Conservation (phyloP, 1,140 invertebrate species). For the Pseudomyrmex flavicornis region DNA sequence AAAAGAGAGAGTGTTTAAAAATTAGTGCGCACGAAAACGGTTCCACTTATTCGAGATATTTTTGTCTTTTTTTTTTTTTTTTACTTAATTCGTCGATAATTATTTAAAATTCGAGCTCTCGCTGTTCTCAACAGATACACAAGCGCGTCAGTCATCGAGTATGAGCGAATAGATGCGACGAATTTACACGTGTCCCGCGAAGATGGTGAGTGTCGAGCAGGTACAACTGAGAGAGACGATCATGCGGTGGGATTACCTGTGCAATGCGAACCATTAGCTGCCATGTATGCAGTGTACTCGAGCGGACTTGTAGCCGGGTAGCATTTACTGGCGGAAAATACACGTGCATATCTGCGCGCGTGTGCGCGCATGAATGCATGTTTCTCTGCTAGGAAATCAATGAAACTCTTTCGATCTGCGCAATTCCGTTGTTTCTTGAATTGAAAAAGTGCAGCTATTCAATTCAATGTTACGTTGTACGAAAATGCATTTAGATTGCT, state of each 20-base stretch:
- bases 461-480: no score
- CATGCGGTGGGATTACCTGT: conserved; percentile 74
- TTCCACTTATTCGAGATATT: conserved; percentile 3
- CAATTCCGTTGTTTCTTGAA: background rate
- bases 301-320: conserved; percentile 70
- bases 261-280: conserved; percentile 74
- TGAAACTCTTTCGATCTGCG: conserved; percentile 17
- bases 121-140: background rate
- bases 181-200: conserved; percentile 71
- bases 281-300: conserved; percentile 76
- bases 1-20: conserved; percentile 3
- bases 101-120: background rate
- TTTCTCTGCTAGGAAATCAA: background rate
- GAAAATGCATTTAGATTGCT: no score
- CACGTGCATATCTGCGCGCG: conserved; percentile 34
- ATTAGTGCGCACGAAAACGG: background rate
- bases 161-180: conserved; percentile 53
- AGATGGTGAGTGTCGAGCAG: conserved; percentile 67
- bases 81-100: background rate
- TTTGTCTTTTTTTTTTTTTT: background rate
- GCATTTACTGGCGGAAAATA: conserved; percentile 56
- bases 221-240: conserved; percentile 66
- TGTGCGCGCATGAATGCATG: background rate
- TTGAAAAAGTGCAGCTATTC: no score
- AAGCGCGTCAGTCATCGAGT: conserved; percentile 4